Evolutionary conservation across 1,140 invertebrate species (phyloP).

Genomic region (Penaeus indicus): DNA sequence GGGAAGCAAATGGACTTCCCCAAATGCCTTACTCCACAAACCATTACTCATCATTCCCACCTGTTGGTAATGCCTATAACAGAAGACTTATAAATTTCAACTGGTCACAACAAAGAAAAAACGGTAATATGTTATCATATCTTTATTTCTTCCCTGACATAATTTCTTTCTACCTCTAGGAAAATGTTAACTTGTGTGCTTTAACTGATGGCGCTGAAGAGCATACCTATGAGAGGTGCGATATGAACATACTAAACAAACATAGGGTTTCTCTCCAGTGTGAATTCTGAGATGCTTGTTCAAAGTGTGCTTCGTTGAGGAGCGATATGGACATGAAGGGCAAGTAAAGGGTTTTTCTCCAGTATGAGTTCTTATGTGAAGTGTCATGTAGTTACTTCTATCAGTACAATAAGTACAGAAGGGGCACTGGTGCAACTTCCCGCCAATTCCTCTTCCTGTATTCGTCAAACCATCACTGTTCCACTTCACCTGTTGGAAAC

Average conservation of each 20-base stretch:
- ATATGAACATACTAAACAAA: conserved; percentile 38
- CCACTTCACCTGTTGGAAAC: background rate
- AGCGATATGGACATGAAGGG: conserved; percentile 46
- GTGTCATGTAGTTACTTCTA: conserved; percentile 45
- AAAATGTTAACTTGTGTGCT: conserved; percentile 31
- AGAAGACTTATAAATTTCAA: too few species aligned
- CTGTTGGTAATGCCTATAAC: too few species aligned
- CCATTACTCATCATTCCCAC: too few species aligned
- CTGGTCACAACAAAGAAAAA: too few species aligned
- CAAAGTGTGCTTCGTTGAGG: conserved; percentile 51
- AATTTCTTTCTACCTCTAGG: too few species aligned
- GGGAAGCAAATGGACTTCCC: too few species aligned
- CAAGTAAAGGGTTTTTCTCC: conserved; percentile 57
- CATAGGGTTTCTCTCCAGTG: conserved; percentile 57
- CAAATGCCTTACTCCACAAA: too few species aligned
- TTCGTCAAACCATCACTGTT: background rate
- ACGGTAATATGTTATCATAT: too few species aligned
- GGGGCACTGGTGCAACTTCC: conserved; percentile 45
- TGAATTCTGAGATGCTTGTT: conserved; percentile 51
- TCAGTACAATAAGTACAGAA: conserved; percentile 53
- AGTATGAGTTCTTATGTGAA: conserved; percentile 53
- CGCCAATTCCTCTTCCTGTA: background rate
- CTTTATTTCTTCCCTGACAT: too few species aligned
- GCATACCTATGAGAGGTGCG: conserved; percentile 47
- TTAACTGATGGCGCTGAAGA: conserved; percentile 42